Percentiles rank a stretch among this genome's conserved stretches.
These are phyloP conservation scores for Dryomyza anilis DNA, from an alignment of 2,888 invertebrate species.

Conservation along the genomic window DNA sequence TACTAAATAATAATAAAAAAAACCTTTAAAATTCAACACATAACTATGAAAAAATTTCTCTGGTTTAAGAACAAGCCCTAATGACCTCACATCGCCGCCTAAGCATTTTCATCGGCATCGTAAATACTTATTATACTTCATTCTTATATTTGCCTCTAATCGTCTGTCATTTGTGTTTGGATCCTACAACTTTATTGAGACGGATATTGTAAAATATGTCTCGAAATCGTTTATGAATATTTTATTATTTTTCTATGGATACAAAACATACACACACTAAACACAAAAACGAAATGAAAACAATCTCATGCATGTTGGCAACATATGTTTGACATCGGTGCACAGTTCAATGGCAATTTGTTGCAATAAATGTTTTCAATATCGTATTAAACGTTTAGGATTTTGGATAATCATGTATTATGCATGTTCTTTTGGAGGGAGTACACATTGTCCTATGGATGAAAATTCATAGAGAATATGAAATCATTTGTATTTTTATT, in stretches of 20 bases:
- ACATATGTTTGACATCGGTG: conserved; percentile 31
- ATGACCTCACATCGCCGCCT: no score
- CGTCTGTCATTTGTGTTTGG: not conserved
- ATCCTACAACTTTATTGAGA: conserved; percentile 15
- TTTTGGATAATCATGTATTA: conserved; percentile 31
- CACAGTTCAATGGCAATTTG: conserved; percentile 44
- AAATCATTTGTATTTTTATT: conserved; percentile 8
- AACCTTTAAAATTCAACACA: no score
- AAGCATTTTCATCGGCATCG: no score
- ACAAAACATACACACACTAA: not conserved
- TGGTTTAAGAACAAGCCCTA: no score
- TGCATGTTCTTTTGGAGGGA: conserved; percentile 31
- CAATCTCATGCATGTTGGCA: conserved; percentile 30
- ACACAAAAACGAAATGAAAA: not conserved
- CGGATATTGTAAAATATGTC: conserved; percentile 19
- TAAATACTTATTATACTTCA: not conserved
- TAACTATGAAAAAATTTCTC: no score
- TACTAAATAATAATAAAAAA: no score
- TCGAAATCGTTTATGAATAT: conserved; percentile 53
- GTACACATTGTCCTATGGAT: not conserved
- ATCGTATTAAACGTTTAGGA: conserved; percentile 33
- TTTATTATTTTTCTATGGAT: conserved; percentile 44
- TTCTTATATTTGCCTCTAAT: not conserved
- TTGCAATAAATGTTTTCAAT: conserved; percentile 48
- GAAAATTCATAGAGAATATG: no score